Base-by-base conservation (phyloP, 2,888 invertebrate genomes). In the Aethes cnicana region DNA sequence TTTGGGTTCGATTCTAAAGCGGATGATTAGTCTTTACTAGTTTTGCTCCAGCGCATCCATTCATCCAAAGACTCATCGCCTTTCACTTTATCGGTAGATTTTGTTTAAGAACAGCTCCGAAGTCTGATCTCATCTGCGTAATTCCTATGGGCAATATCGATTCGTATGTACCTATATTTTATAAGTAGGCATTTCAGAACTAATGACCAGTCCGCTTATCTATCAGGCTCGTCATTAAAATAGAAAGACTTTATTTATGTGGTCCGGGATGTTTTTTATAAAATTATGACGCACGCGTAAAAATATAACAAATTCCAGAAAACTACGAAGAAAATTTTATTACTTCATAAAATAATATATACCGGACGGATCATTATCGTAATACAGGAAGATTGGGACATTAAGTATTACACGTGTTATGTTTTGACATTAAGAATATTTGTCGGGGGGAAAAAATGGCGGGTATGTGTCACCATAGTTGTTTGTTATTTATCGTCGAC, bases 211-310 rank as follows among this genome's bases (percentile, higher is more conserved):
- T 39, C 61, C 37, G 61, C 71, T 68, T 72, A 72, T 72, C 73
- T 66, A 67, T 72, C 72, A 67, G 57, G 63, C 59, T 54, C 63
- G 66, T 66, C 72, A 70, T 73, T 72, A 74, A 76, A 79, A 74
- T 61, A 59, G 62, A 68, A 74, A 64, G 61, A 72, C 71, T 79
- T 75, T 81, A 82, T 82, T 75, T 81, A 63, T 55, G 72, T 66
- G 58, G 62, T 58, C 61, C 61, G 62, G 64, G 66, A 68, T 76
- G 73, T 74, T 75, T 76, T n/a, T 72, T 72, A 66, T 71, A 63
- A 62, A 74, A 72, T 68, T 57, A 69, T 81, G 81, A 84, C 83
- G 84, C 83, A 81, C 74, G 66, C 62, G 65, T 66, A 57, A 64
- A 74, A 73, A 72, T 68, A 69, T 65, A 61, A 56, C 67, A 66